A percentile compares a stretch with the other conserved stretches of the same genome.
phyloP scores from a whole-genome alignment of 2,888 invertebrate genomes.

The Drosophila glabriapex region DNA sequence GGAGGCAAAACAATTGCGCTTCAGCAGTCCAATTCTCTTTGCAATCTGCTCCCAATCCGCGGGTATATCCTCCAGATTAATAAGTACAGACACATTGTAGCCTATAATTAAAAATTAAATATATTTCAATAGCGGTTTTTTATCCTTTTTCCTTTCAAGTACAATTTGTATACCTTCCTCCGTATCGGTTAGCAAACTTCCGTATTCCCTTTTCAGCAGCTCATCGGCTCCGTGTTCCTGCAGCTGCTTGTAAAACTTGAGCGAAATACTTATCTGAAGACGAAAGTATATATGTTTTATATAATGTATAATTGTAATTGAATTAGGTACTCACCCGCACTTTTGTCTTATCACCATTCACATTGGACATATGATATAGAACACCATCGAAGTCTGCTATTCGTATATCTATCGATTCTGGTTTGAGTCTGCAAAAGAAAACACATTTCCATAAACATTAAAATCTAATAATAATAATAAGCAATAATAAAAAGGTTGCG shows the following conservation, averaged over 20 bases:
- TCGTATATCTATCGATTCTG: constrained; percentile 96
- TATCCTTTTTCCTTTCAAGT: not conserved
- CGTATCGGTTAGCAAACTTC: constrained; percentile 91
- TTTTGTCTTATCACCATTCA: constrained; percentile 98
- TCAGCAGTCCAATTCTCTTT: constrained; percentile 96
- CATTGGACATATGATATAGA: constrained; percentile 98
- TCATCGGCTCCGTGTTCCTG: constrained; percentile 99
- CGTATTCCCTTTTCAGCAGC: constrained; percentile 96
- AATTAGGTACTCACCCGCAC: constrained; percentile 91
- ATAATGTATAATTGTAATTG: not conserved
- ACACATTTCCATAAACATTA: constrained; percentile 7
- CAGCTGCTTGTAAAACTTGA: constrained; percentile 99
- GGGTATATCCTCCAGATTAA: constrained; percentile 97
- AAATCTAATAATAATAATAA: constrained; percentile 12
- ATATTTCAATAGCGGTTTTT: not conserved
- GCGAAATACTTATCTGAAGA: constrained; percentile 96
- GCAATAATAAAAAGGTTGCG: not conserved
- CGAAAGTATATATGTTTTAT: constrained; percentile 18
- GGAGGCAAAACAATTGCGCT: constrained; percentile 99
- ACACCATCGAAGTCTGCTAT: constrained; percentile 99
- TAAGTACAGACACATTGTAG: constrained; percentile 96
- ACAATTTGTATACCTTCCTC: constrained; percentile 90
- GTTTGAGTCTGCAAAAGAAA: constrained; percentile 88
- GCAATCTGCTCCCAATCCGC: constrained; percentile 95
- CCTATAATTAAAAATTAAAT: constrained; percentile 86